phyloP scores from a whole-genome alignment of 2,888 invertebrate species.

The Acleris cristana region DNA sequence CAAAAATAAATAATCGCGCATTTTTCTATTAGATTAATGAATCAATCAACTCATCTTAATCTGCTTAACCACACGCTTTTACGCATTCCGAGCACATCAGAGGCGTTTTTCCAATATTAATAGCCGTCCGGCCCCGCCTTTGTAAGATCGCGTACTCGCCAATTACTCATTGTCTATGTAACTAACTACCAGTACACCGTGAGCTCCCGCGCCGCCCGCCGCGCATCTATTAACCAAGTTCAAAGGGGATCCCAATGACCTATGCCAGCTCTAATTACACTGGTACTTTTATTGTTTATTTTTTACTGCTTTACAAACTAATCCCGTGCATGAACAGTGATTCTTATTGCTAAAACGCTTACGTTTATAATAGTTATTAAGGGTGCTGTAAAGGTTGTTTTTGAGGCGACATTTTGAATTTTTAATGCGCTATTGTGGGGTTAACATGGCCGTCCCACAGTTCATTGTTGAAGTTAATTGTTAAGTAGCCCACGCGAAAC shows the following conservation, averaged over 20 bases:
- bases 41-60: conserved; percentile 7
- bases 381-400: background rate
- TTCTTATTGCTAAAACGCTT: conserved; percentile 8
- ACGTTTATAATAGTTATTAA: conserved; percentile 1
- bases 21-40: conserved; percentile 1
- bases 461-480: conserved; percentile 29
- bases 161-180: conserved; percentile 35
- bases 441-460: conserved; percentile 30
- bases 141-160: conserved; percentile 22
- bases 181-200: conserved; percentile 9
- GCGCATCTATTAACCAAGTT: background rate
- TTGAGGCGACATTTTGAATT: conserved; percentile 19
- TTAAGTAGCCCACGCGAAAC: conserved; percentile 23
- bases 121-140: conserved; percentile 22
- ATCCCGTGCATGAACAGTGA: background rate
- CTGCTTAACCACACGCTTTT: conserved; percentile 17
- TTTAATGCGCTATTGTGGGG: conserved; percentile 31
- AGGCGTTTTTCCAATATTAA: conserved; percentile 24
- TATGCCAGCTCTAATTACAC: conserved; percentile 21
- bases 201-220: conserved; percentile 12
- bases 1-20: background rate
- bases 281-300: conserved; percentile 27
- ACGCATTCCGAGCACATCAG: conserved; percentile 29
- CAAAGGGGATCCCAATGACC: conserved; percentile 25
- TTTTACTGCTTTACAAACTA: conserved; percentile 24